Percentiles rank a stretch among this genome's conserved stretches.
phyloP scores from a whole-genome alignment of 2,797 vertebrate species.

The Melanotaenia trifasciata region DNA sequence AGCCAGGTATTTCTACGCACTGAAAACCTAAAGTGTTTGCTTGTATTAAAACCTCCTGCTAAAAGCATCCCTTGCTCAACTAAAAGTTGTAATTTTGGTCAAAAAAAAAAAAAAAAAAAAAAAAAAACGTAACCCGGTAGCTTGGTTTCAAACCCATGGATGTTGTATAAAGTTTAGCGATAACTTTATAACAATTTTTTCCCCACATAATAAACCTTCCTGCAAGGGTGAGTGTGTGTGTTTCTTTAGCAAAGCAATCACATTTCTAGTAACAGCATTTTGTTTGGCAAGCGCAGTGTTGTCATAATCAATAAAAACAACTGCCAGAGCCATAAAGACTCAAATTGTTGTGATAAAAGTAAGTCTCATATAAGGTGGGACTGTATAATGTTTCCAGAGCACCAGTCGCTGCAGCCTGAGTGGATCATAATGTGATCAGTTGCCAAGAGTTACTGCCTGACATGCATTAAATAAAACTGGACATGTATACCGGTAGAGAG shows the following conservation, averaged over 20 bases:
- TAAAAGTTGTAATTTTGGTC: background rate
- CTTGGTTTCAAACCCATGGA: background rate
- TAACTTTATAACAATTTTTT: too few relatives aligned
- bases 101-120: too few relatives aligned
- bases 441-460: background rate
- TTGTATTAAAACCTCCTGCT: too few relatives aligned
- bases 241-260: background rate
- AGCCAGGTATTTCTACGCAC: background rate
- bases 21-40: background rate
- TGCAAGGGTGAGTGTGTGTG: background rate
- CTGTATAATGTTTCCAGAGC: background rate
- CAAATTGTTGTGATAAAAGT: background rate
- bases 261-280: background rate
- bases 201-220: too few relatives aligned
- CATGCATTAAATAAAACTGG: background rate
- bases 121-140: background rate
- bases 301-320: slow-evolving; percentile 7
- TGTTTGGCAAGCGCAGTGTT: background rate
- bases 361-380: background rate
- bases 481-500: background rate
- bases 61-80: too few relatives aligned
- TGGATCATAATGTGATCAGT: background rate
- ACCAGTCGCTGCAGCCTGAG: background rate
- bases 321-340: background rate
- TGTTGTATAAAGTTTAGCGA: too few relatives aligned